phyloP scores from a whole-genome alignment of 2,888 invertebrate genomes.

The Ormyrus rosae region DNA sequence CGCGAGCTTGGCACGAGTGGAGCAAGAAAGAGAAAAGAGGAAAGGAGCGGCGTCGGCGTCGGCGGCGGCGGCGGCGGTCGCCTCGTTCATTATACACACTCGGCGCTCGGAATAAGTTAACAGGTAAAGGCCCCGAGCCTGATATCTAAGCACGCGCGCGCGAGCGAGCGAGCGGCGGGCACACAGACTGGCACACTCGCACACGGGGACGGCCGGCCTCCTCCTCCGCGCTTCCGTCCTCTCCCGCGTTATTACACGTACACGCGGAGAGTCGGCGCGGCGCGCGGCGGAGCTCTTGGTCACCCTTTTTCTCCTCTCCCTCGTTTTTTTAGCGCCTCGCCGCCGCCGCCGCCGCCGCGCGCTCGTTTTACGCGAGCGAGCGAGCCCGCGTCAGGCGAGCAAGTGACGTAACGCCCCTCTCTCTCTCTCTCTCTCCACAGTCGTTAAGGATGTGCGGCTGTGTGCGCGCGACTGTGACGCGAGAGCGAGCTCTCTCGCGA shows the following conservation, averaged over 20 bases:
- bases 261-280: background rate
- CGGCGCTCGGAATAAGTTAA: slow-evolving; percentile 48
- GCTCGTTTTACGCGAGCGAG: slow-evolving; percentile 12
- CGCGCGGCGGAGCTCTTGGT: slow-evolving; percentile 12
- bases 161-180: background rate
- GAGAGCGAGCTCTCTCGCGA: background rate
- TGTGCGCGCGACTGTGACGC: slow-evolving; percentile 23
- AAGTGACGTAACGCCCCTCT: slow-evolving; percentile 38
- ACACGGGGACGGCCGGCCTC: background rate
- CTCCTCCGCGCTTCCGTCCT: background rate
- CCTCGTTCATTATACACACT: slow-evolving; percentile 37
- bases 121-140: slow-evolving; percentile 20
- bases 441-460: slow-evolving; percentile 43
- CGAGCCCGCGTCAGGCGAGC: slow-evolving; percentile 35
- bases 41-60: background rate
- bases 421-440: background rate
- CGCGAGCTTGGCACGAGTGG: background rate
- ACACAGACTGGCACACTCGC: background rate
- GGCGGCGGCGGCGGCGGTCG: background rate
- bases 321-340: background rate
- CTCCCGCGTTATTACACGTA: slow-evolving; percentile 23
- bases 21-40: slow-evolving; percentile 1
- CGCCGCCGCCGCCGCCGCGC: no score
- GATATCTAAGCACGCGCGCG: slow-evolving; percentile 18
- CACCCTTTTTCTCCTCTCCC: background rate